Evolutionary conservation across 92 coral and sea anemone genomes (phyloP).

Genomic region (Porites lobata): DNA sequence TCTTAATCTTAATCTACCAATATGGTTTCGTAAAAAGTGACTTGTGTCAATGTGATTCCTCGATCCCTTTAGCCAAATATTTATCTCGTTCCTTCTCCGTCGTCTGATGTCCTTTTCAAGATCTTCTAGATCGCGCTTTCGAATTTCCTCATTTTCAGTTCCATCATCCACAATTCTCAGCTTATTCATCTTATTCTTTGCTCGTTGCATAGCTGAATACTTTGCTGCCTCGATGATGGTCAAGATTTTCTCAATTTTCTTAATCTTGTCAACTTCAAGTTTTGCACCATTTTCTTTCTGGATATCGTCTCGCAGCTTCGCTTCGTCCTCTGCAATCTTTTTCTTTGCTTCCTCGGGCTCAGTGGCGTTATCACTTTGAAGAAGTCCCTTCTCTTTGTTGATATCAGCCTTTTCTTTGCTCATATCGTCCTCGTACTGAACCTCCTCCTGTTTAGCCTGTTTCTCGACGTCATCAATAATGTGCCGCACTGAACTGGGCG

Average conservation of each 20-base stretch:
- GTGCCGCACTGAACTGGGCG: conserved; percentile 79
- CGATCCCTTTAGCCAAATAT: conserved; percentile 89
- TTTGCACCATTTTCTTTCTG: conserved; percentile 88
- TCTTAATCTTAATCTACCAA: neutral
- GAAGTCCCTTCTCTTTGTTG: conserved; percentile 52
- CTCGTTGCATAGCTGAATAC: conserved; percentile 89
- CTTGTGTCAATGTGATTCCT: conserved; percentile 85
- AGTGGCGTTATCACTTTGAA: conserved; percentile 40
- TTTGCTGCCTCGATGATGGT: conserved; percentile 96
- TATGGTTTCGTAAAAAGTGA: conserved; percentile 53
- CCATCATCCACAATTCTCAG: conserved; percentile 51
- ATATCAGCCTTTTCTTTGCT: conserved; percentile 61
- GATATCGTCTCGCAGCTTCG: conserved; percentile 75
- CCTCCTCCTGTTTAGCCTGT: conserved; percentile 65
- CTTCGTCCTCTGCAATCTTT: conserved; percentile 74
- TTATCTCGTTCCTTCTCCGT: conserved; percentile 80
- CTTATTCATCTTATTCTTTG: conserved; percentile 71
- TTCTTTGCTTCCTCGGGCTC: conserved; percentile 32
- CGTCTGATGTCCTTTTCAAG: conserved; percentile 67
- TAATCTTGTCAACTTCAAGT: conserved; percentile 79
- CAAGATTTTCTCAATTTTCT: conserved; percentile 89
- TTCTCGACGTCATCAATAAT: conserved; percentile 81
- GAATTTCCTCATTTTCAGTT: conserved; percentile 65
- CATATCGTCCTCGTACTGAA: conserved; percentile 50
- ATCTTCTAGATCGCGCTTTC: conserved; percentile 85